phyloP scores from a whole-genome alignment of 2,888 invertebrate genomes.

The Folsomia manolachei region DNA sequence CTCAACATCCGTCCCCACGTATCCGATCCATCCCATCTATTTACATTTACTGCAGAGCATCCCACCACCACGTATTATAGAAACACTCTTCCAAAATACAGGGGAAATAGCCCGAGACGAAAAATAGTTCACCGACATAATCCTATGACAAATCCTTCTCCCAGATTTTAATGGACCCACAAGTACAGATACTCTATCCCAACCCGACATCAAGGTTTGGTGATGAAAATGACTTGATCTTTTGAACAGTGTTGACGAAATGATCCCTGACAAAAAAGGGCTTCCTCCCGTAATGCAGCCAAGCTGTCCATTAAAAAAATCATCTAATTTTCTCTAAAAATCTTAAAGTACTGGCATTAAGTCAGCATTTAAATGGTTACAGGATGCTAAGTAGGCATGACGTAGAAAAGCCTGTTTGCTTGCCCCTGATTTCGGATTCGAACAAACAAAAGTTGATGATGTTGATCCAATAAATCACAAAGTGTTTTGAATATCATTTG shows the following conservation, averaged over 20 bases:
- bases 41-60: slow-evolving; percentile 8
- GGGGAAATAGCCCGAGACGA: not conserved
- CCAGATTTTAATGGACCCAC: not conserved
- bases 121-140: not conserved
- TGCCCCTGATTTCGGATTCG: not conserved
- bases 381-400: too few species aligned
- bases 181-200: not conserved
- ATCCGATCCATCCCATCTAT: not conserved
- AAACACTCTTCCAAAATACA: not conserved
- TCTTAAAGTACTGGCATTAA: not conserved
- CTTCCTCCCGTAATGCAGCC: not conserved
- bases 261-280: not conserved
- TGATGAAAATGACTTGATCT: too few species aligned
- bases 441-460: not conserved
- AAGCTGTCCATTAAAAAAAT: not conserved
- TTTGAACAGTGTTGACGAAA: not conserved
- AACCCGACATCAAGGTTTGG: not conserved
- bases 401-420: not conserved
- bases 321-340: not conserved
- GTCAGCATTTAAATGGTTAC: too few species aligned
- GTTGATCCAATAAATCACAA: not conserved
- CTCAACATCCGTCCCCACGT: not conserved
- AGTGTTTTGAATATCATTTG: not conserved
- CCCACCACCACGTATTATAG: not conserved
- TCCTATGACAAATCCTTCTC: slow-evolving; percentile 10